phyloP scores from a whole-genome alignment of 1,140 invertebrate species.

The Sycophila sp. region DNA sequence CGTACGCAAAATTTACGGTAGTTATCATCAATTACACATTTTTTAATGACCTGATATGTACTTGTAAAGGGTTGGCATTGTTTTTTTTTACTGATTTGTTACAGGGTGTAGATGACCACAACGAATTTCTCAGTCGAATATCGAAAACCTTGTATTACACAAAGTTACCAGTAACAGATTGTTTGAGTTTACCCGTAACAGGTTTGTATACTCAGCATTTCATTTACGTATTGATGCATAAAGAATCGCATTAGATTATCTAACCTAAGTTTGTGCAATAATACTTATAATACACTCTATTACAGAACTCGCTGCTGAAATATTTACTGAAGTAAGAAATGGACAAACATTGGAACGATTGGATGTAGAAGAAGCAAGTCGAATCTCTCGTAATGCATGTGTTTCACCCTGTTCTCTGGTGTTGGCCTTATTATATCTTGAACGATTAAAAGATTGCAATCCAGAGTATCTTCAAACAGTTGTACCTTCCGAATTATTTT shows the following conservation, averaged over 20 bases:
- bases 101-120: conserved; percentile 76
- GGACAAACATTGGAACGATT: conserved; percentile 80
- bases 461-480: conserved; percentile 83
- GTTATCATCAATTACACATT: neutral
- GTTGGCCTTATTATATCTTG: conserved; percentile 86
- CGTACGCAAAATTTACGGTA: conserved; percentile 53
- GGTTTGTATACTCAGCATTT: conserved; percentile 65
- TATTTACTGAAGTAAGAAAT: conserved; percentile 78
- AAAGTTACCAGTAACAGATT: conserved; percentile 75
- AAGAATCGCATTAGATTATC: neutral
- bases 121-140: conserved; percentile 80
- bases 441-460: conserved; percentile 82
- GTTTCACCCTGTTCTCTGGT: conserved; percentile 87
- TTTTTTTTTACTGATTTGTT: too few relatives aligned
- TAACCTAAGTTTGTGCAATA: neutral
- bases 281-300: conserved; percentile 45
- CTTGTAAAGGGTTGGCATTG: conserved; percentile 18
- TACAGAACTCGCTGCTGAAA: conserved; percentile 83
- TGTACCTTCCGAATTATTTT: conserved; percentile 88
- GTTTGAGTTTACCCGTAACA: conserved; percentile 82
- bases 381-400: conserved; percentile 81
- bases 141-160: conserved; percentile 89
- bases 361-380: conserved; percentile 81
- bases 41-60: neutral
- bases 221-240: too few relatives aligned